phyloP scores from a whole-genome alignment of 2,888 invertebrate genomes.

The Resseliella maxima region DNA sequence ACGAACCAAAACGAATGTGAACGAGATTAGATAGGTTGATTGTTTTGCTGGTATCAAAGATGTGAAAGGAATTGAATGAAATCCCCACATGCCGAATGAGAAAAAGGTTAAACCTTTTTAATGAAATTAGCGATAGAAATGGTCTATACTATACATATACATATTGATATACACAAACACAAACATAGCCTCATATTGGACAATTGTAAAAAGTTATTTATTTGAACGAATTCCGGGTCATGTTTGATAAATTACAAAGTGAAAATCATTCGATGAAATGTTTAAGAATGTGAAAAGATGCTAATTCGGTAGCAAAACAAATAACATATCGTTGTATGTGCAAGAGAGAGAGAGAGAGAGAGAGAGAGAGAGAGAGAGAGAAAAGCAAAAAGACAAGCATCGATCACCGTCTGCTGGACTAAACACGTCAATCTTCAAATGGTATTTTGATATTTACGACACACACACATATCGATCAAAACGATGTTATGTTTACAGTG shows the following conservation, averaged over 20 bases:
- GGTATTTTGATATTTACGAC: background rate
- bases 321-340: too few relatives aligned
- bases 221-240: background rate
- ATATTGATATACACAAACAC: background rate
- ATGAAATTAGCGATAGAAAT: constrained; percentile 33
- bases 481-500: constrained; percentile 9
- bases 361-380: too few relatives aligned
- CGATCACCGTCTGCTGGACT: background rate
- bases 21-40: constrained; percentile 31
- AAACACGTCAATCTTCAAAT: background rate
- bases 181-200: background rate
- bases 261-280: background rate
- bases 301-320: background rate
- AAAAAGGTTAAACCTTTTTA: constrained; percentile 33
- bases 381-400: background rate
- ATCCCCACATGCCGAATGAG: background rate
- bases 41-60: background rate
- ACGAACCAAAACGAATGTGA: constrained; percentile 4
- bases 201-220: background rate
- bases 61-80: background rate
- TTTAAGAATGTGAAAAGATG: background rate
- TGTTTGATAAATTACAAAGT: background rate
- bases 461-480: constrained; percentile 3
- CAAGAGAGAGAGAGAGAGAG: too few relatives aligned
- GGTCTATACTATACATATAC: background rate